A percentile compares a stretch with the other conserved stretches of the same genome.
phyloP scores from a whole-genome alignment of 2,888 invertebrate species.

The Megamerina dolium region DNA sequence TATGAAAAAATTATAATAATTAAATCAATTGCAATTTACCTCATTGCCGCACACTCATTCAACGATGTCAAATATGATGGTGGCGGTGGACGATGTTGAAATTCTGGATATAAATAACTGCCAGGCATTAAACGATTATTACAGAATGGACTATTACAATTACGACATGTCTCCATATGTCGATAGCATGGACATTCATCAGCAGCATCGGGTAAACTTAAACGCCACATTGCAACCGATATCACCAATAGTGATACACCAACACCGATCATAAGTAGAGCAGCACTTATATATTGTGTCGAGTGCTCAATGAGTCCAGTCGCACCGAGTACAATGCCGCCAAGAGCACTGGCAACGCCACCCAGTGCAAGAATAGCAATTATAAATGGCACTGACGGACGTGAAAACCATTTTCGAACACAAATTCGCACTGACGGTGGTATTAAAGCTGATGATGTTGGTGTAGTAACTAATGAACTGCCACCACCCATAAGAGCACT shows the following conservation, averaged over 20 bases:
- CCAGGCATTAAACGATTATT: slow-evolving; percentile 74
- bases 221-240: slow-evolving; percentile 88
- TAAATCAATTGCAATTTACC: slow-evolving; percentile 40
- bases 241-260: slow-evolving; percentile 91
- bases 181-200: slow-evolving; percentile 61
- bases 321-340: slow-evolving; percentile 46
- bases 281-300: slow-evolving; percentile 46
- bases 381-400: slow-evolving; percentile 45
- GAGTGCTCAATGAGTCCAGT: slow-evolving; percentile 47
- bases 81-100: slow-evolving; percentile 91
- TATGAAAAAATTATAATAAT: neutral
- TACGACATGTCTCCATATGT: slow-evolving; percentile 51
- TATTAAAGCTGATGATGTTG: slow-evolving; percentile 9
- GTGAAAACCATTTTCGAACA: slow-evolving; percentile 43
- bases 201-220: slow-evolving; percentile 73
- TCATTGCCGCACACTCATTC: slow-evolving; percentile 87
- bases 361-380: slow-evolving; percentile 46
- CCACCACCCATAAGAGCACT: slow-evolving; percentile 1
- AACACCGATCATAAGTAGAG: slow-evolving; percentile 54
- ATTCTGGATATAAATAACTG: slow-evolving; percentile 90
- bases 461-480: slow-evolving; percentile 1
- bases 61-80: slow-evolving; percentile 93
- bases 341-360: slow-evolving; percentile 46
- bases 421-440: slow-evolving; percentile 25
- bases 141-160: slow-evolving; percentile 58